Conservation (phyloP, 2,797 vertebrate genomes). For the Brachyalestes nurse region DNA sequence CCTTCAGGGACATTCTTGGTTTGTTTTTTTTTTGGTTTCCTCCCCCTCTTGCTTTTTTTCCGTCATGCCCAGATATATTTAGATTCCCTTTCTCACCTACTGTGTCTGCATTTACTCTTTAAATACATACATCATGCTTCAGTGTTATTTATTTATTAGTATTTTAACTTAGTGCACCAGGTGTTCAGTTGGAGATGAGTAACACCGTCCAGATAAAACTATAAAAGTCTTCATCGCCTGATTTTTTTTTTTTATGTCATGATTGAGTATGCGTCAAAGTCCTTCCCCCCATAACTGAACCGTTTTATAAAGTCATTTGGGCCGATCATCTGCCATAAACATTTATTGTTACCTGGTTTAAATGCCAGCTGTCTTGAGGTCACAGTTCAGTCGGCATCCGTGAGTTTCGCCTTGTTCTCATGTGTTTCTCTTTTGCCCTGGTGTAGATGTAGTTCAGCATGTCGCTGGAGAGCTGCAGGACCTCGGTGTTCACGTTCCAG, state of each 20-base stretch:
- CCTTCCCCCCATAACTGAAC: neutral
- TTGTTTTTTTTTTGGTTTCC: too few species aligned
- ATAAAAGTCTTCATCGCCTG: neutral
- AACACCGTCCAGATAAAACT: too few species aligned
- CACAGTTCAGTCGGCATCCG: neutral
- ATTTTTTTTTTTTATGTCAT: conserved; percentile 5
- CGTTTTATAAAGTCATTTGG: neutral
- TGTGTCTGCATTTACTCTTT: too few species aligned
- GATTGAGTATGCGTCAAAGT: conserved; percentile 19
- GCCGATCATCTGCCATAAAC: neutral
- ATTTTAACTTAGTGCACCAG: too few species aligned
- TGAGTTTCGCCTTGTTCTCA: neutral
- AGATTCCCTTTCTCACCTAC: too few species aligned
- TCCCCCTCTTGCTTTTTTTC: too few species aligned
- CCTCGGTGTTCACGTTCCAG: conserved; percentile 90
- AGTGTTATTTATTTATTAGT: too few species aligned
- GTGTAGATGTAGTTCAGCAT: conserved; percentile 76
- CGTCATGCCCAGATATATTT: too few species aligned
- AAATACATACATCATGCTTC: too few species aligned
- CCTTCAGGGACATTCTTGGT: too few species aligned
- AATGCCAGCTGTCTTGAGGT: neutral
- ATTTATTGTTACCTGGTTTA: neutral
- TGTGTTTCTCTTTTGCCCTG: conserved; percentile 29
- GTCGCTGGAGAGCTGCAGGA: conserved; percentile 81
- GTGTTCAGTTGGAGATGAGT: too few species aligned